Percentiles rank a stretch among this genome's conserved stretches.
phyloP scores from a whole-genome alignment of 35 echinoderm and acorn worm genomes.

The Chiridota heheva region DNA sequence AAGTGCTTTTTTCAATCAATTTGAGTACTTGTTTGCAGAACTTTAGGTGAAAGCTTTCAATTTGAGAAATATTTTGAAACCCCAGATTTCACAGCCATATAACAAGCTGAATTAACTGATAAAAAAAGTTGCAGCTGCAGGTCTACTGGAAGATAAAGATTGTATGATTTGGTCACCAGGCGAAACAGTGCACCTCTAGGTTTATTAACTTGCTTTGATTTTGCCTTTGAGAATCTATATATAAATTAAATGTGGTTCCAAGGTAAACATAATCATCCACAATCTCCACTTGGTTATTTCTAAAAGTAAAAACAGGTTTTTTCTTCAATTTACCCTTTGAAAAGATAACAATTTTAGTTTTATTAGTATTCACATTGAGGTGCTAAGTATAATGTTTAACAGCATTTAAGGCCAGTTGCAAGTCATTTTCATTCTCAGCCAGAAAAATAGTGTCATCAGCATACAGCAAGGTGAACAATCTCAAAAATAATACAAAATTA shows the following conservation, averaged over 20 bases:
- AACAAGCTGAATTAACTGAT: background rate
- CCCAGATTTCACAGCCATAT: background rate
- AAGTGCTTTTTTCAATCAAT: too few species aligned
- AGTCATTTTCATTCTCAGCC: background rate
- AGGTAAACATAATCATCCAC: background rate
- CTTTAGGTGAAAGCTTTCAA: background rate
- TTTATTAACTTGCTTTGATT: background rate
- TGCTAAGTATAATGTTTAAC: background rate
- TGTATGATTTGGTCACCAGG: background rate
- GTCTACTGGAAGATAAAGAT: background rate
- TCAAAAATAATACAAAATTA: background rate
- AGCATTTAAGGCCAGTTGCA: background rate
- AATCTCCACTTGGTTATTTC: background rate
- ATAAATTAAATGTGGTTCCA: background rate
- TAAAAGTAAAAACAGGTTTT: background rate
- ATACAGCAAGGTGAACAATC: background rate
- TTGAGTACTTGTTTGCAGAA: background rate
- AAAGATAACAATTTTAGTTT: background rate
- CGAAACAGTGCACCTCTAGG: background rate
- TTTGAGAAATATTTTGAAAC: background rate
- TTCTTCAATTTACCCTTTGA: background rate
- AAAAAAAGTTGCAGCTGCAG: background rate
- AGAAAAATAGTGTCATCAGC: background rate
- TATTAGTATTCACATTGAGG: background rate
- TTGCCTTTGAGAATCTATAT: background rate